Conservation (phyloP, 2,888 invertebrate genomes). For the Aelia acuminata region DNA sequence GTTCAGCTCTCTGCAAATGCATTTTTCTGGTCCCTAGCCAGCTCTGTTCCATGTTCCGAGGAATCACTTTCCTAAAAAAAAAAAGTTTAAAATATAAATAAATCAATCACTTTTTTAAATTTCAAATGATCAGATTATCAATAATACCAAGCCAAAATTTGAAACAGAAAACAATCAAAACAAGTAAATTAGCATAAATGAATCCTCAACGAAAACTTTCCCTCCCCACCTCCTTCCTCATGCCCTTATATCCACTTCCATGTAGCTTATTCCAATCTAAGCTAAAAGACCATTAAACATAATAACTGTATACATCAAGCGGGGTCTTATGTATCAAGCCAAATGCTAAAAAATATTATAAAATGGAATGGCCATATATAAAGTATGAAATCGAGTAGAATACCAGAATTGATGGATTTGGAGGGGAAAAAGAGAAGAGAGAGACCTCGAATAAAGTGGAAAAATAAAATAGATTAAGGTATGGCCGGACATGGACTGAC, state of each 20-base stretch:
- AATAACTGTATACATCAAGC: background rate
- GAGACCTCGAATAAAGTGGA: no score
- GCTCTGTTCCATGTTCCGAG: no score
- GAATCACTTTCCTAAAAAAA: no score
- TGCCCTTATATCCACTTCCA: background rate
- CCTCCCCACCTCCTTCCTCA: background rate
- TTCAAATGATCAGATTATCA: background rate
- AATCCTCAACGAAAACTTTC: background rate
- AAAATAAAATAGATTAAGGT: background rate
- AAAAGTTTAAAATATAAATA: no score
- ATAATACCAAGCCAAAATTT: background rate
- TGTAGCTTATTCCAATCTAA: slow-evolving; percentile 19
- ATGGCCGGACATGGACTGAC: no score
- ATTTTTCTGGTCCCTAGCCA: no score
- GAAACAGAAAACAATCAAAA: slow-evolving; percentile 4
- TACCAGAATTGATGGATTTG: no score
- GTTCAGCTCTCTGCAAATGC: no score
- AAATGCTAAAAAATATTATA: background rate
- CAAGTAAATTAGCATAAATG: slow-evolving; percentile 1
- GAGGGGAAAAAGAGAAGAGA: no score
- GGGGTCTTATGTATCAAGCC: slow-evolving; percentile 8
- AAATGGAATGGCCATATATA: no score
- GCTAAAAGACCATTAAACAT: slow-evolving; percentile 18
- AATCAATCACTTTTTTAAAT: no score
- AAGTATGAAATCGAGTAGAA: no score